Evolutionary conservation across 2,888 invertebrate species (phyloP).

Genomic region (Cheilosia vernalis): DNA sequence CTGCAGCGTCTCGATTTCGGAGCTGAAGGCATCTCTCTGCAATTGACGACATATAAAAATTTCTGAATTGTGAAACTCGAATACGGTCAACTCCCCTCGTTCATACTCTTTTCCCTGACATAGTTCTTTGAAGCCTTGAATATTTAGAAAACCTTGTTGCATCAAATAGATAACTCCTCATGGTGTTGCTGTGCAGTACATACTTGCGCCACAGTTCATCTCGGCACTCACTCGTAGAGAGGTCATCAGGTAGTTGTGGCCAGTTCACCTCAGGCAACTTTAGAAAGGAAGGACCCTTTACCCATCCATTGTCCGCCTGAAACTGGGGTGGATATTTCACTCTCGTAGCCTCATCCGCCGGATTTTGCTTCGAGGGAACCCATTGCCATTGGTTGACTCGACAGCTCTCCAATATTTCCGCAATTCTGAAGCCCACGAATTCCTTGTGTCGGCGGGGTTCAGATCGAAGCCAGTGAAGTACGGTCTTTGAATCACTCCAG

Average conservation of each 20-base stretch:
- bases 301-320: constrained; percentile 4
- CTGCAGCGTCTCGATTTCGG: neutral
- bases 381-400: constrained; percentile 31
- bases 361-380: constrained; percentile 23
- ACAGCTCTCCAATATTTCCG: constrained; percentile 17
- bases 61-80: constrained; percentile 8
- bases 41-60: constrained; percentile 3
- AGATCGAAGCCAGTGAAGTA: constrained; percentile 25
- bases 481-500: constrained; percentile 40
- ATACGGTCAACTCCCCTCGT: constrained; percentile 10
- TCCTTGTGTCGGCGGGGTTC: constrained; percentile 29
- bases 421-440: constrained; percentile 18
- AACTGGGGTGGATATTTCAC: constrained; percentile 11
- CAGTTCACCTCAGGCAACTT: constrained; percentile 3
- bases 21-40: neutral
- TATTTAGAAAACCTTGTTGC: constrained; percentile 1
- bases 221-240: constrained; percentile 2
- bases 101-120: neutral
- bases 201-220: neutral
- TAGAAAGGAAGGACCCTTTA: constrained; percentile 29
- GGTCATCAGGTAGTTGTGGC: constrained; percentile 11
- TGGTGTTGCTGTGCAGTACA: neutral
- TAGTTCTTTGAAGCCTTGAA: constrained; percentile 11
- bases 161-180: neutral
- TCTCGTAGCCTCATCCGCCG: constrained; percentile 30